Conservation (phyloP, 2,797 vertebrate species). For the Hippocampus kuda region DNA sequence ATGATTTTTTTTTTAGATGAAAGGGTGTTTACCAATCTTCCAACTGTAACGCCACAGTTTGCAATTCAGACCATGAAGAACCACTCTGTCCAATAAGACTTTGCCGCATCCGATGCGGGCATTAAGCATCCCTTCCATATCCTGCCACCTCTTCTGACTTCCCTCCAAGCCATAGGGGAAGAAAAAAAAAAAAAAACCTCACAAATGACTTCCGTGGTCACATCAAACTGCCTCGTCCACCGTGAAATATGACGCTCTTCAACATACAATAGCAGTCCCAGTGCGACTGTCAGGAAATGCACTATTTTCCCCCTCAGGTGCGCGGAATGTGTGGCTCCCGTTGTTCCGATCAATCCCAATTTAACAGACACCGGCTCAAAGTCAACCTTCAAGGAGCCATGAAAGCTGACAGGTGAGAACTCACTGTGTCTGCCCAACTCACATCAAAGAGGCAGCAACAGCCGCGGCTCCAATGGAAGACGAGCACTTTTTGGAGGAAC, state of each 20-base stretch:
- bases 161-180: slow-evolving; percentile 24
- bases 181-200: slow-evolving; percentile 23
- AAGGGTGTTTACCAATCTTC: slow-evolving; percentile 42
- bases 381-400: slow-evolving; percentile 67
- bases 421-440: slow-evolving; percentile 58
- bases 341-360: slow-evolving; percentile 73
- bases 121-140: slow-evolving; percentile 37
- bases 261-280: slow-evolving; percentile 31
- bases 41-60: slow-evolving; percentile 25
- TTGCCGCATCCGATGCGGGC: slow-evolving; percentile 18
- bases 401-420: slow-evolving; percentile 72
- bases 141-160: slow-evolving; percentile 30
- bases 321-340: slow-evolving; percentile 52
- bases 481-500: slow-evolving; percentile 59
- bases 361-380: slow-evolving; percentile 67
- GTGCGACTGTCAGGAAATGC: slow-evolving; percentile 46
- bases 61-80: slow-evolving; percentile 40
- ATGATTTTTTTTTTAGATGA: slow-evolving; percentile 8
- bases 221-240: slow-evolving; percentile 49
- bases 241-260: slow-evolving; percentile 44
- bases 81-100: slow-evolving; percentile 34
- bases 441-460: slow-evolving; percentile 59
- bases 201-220: slow-evolving; percentile 45
- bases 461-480: slow-evolving; percentile 50
- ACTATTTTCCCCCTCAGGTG: slow-evolving; percentile 20